These are phyloP conservation scores for Alaudala cheleensis DNA, from an alignment of 2,113 vertebrate species.

Conservation along the genomic window DNA sequence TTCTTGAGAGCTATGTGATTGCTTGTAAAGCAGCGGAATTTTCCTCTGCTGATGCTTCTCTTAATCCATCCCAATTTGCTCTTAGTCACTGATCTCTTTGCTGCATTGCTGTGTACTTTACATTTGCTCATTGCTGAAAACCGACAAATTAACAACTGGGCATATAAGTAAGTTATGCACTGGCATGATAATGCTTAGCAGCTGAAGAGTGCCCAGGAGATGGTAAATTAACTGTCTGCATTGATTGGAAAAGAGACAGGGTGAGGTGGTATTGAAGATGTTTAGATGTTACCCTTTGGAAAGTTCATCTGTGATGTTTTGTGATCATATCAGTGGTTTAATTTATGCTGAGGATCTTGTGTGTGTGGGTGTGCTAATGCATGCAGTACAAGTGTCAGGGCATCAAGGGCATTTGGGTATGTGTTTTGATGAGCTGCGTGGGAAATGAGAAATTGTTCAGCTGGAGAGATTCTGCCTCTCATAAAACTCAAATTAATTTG, in stretches of 20 bases:
- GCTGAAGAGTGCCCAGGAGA: neutral
- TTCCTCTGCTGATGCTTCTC: constrained; percentile 60
- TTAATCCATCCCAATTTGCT: constrained; percentile 37
- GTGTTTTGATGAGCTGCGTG: neutral
- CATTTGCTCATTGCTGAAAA: neutral
- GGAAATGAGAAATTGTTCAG: neutral
- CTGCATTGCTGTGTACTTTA: constrained; percentile 28
- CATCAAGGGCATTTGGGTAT: neutral
- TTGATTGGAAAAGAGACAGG: neutral
- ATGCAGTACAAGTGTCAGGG: neutral
- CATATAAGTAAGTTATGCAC: neutral
- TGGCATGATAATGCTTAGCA: neutral
- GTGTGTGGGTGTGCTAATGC: neutral
- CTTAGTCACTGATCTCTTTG: constrained; percentile 36
- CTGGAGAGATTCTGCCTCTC: neutral
- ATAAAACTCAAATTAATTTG: neutral
- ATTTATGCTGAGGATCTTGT: neutral
- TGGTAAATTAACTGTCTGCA: neutral
- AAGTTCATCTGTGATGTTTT: neutral
- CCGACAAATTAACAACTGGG: neutral
- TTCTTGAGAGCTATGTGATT: neutral
- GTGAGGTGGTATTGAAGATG: neutral
- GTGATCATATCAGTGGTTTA: neutral
- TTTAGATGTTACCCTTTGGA: neutral
- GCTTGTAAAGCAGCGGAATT: constrained; percentile 60